These are phyloP conservation scores for Muscina levida DNA, from an alignment of 2,888 invertebrate species.

Conservation along the genomic window DNA sequence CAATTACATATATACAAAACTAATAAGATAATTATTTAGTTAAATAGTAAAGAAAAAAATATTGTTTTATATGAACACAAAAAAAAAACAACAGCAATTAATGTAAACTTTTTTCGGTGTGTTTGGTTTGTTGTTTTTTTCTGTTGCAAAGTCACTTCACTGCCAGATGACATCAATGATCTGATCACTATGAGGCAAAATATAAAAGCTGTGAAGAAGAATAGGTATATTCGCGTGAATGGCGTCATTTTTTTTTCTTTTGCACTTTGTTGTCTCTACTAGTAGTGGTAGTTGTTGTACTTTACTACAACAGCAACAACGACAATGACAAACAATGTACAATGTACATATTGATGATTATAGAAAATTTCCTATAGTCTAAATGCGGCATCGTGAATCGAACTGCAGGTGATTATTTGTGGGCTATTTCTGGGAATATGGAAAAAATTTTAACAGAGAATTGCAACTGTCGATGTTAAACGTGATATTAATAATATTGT, in stretches of 20 bases:
- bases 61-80: neutral
- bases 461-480: no score
- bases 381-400: no score
- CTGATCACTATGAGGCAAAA: neutral
- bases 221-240: slow-evolving; percentile 41
- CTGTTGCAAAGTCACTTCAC: neutral
- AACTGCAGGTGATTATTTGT: no score
- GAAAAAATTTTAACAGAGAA: no score
- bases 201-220: neutral
- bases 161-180: slow-evolving; percentile 30
- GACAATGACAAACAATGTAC: neutral
- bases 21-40: no score
- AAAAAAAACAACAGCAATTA: no score
- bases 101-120: no score
- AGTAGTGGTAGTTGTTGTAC: slow-evolving; percentile 10
- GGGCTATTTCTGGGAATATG: no score
- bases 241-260: slow-evolving; percentile 49
- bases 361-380: neutral
- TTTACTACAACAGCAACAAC: slow-evolving; percentile 4
- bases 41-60: neutral
- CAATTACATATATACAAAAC: neutral
- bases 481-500: no score
- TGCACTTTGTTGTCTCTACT: no score
- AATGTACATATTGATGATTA: neutral
- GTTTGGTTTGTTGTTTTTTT: no score